Evolutionary conservation across 2,888 invertebrate species (phyloP).

Genomic region (Ophion ventricosus): DNA sequence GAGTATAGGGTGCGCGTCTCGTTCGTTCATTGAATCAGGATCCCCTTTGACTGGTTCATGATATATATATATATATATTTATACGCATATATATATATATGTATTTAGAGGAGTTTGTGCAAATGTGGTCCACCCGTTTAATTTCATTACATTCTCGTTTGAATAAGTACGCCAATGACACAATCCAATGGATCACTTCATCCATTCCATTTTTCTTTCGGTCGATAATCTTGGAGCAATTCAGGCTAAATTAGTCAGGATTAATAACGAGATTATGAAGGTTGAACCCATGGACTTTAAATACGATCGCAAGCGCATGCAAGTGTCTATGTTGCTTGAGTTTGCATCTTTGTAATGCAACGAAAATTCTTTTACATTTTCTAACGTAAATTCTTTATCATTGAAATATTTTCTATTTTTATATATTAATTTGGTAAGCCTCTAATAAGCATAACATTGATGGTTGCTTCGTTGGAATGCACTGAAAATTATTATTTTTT

Average conservation of each 20-base stretch:
- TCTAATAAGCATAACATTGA: too few relatives aligned
- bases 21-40: constrained; percentile 36
- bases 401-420: too few relatives aligned
- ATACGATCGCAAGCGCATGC: neutral
- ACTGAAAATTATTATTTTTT: neutral
- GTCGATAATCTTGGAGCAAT: neutral
- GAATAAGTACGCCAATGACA: neutral
- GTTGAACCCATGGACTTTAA: neutral
- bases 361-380: neutral
- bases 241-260: neutral
- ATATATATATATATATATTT: constrained; percentile 5
- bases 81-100: neutral
- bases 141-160: neutral
- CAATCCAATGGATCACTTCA: neutral
- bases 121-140: neutral
- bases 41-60: constrained; percentile 17
- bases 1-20: neutral
- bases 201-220: neutral
- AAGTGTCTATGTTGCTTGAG: too few relatives aligned
- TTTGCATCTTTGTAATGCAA: neutral
- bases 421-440: too few relatives aligned
- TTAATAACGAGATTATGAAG: neutral
- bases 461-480: neutral
- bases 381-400: too few relatives aligned
- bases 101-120: neutral